Evolutionary conservation across 2,797 vertebrate species (phyloP).

Genomic region (Vireo griseus): DNA sequence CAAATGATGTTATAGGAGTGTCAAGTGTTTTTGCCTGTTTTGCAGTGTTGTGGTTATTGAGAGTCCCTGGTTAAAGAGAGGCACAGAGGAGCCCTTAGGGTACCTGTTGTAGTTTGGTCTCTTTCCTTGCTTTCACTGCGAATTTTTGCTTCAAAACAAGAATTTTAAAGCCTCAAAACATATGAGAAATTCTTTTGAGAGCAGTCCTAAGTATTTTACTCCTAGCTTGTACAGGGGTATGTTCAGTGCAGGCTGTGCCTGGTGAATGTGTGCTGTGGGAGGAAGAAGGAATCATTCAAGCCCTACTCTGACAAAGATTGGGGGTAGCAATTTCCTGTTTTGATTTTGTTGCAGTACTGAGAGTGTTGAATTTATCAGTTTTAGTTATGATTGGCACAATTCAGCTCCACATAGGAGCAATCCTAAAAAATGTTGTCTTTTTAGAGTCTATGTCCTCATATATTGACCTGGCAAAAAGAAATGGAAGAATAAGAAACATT

Average conservation of each 20-base stretch:
- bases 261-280: neutral
- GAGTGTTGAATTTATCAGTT: neutral
- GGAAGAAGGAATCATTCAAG: neutral
- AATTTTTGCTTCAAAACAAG: neutral
- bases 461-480: neutral
- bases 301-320: neutral
- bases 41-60: neutral
- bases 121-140: neutral
- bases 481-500: neutral
- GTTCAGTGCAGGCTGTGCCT: neutral
- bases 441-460: neutral
- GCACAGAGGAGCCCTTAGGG: neutral
- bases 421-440: neutral
- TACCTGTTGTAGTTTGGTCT: neutral
- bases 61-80: neutral
- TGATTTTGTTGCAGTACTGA: neutral
- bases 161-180: neutral
- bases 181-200: neutral
- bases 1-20: neutral
- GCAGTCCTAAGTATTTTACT: neutral
- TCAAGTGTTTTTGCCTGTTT: neutral
- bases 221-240: neutral
- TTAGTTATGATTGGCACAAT: neutral
- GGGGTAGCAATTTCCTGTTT: neutral
- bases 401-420: neutral